Evolutionary conservation across 2,797 vertebrate genomes (phyloP), one percentile per base, ranked within the genome.

Genomic region (Microhierax caerulescens): DNA sequence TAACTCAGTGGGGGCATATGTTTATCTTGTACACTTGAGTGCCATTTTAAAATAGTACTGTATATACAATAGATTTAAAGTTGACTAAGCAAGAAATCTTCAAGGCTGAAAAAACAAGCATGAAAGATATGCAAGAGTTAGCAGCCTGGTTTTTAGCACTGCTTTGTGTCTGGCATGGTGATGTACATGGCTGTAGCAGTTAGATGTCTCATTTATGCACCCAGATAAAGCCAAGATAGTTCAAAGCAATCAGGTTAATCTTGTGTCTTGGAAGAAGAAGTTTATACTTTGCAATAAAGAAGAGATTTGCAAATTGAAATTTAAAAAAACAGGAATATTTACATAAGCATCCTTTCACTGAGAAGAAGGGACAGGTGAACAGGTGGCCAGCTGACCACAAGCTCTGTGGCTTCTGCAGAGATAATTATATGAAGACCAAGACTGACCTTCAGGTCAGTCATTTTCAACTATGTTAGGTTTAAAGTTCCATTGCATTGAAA

Each of bases 81-180:
- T 77, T 96, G 95, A 82, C 90, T 94, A 96, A 94, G 95, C 68
- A 97, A 91, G 96, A 95, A 94, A 89, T 91, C 93, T 69, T 94
- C 77, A 79, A 93, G 86, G 79, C 64, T 90, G 59, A 81, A 93
- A 86, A 91, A 88, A 37, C 59, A 50, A 96, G 59, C 7, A 1
- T 82, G 67, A 80, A 89, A 67, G 56, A n/a, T 48, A 43, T 13
- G 76, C 72, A 79, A 51, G 65, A 32, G 20, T 68, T 73, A n/a
- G 64, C 54, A 57, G 30, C 51, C 69, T 94, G 65, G 37, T 43
- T 85, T 92, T 80, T 70, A 75, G 57, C 36, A 8, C 34, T 63
- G 7, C 32, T 57, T 59, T 95, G 87, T 89, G 68, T 56, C 87
- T 92, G 93, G 20, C 15, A 2, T 63, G 50, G 56, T 93, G 43